Percentiles rank a stretch among this genome's conserved stretches.
These are phyloP conservation scores for Lepilemur ruficaudatus DNA, from an alignment of 2,797 vertebrate genomes.

Conservation along the genomic window DNA sequence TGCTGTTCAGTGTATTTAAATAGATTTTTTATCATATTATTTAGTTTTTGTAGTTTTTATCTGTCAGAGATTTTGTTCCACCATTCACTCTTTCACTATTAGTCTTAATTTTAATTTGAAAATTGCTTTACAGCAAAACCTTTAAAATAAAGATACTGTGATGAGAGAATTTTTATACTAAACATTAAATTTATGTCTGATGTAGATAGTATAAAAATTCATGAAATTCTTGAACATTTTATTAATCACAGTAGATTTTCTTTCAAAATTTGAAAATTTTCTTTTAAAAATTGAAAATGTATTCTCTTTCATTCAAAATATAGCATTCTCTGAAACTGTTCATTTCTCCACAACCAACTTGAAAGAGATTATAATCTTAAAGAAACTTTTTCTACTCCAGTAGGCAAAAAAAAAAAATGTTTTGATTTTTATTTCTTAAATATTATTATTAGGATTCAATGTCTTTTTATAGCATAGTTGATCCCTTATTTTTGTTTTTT, in stretches of 20 bases:
- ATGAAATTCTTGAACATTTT: conserved; percentile 18
- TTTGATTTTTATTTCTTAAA: background rate
- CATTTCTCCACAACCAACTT: background rate
- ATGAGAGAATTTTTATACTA: background rate
- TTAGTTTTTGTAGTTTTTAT: background rate
- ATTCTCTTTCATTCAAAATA: conserved; percentile 10
- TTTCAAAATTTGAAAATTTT: conserved; percentile 25
- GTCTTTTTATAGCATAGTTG: background rate
- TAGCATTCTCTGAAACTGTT: background rate
- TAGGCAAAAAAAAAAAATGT: background rate
- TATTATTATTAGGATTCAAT: background rate
- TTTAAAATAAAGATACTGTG: background rate
- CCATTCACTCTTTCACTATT: background rate
- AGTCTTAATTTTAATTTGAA: conserved; percentile 1
- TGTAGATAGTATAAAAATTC: conserved; percentile 7
- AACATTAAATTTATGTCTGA: background rate
- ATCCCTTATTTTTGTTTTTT: background rate
- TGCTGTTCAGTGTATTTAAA: background rate
- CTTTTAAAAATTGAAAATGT: background rate
- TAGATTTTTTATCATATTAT: background rate
- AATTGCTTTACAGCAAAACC: background rate
- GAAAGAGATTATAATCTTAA: background rate
- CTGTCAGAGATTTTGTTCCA: background rate
- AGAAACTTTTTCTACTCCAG: background rate
- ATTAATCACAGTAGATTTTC: background rate